Evolutionary conservation across 2,888 invertebrate species (phyloP), one percentile per base, ranked within the genome.

Genomic region (Tetragnatha montana): DNA sequence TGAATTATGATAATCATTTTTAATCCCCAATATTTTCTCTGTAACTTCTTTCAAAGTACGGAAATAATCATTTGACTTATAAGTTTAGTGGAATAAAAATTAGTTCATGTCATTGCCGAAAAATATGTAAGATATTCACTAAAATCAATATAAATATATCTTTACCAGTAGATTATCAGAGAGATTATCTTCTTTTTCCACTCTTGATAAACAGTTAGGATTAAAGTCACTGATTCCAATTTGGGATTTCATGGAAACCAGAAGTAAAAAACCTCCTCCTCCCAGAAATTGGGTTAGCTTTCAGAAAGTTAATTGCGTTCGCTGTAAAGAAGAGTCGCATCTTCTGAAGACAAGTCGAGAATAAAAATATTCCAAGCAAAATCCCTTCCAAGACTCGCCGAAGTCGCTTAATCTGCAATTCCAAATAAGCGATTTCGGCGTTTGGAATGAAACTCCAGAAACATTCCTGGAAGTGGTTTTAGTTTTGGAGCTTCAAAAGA

Each of bases 341-440:
- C 17, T 17, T 17, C 12, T 10, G 14, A 12, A 17, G 60, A 60
- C 14, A 60, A 17, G 14, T 60, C 4, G 60, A 60, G 17, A 60
- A 17, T 17, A 60, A 60, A 60, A 60, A 17, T 17, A 17, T 12
- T 60, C 60, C 60, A 12, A 6, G 17, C 60, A 17, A 60, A 60
- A 60, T 60, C 60, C 12, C 60, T 60, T 17, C 60, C 17, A 10
- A 12, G 14, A 17, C 17, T 10, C 60, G 60, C 60, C 12, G 10
- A 60, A 60, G 60, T 60, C 60, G 60, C 60, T 60, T 60, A 60
- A 60, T 60, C 60, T 60, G 60, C 60, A 60, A 60, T 60, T 60
- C 60, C 60, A 60, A 60, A 60, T 60, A 60, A 60, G 60, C 60
- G 60, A 60, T 60, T 60, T 60, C 35, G 60, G 60, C 60, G 60